Conservation (phyloP, 1,140 invertebrate species). For the Eubasilissa regina region DNA sequence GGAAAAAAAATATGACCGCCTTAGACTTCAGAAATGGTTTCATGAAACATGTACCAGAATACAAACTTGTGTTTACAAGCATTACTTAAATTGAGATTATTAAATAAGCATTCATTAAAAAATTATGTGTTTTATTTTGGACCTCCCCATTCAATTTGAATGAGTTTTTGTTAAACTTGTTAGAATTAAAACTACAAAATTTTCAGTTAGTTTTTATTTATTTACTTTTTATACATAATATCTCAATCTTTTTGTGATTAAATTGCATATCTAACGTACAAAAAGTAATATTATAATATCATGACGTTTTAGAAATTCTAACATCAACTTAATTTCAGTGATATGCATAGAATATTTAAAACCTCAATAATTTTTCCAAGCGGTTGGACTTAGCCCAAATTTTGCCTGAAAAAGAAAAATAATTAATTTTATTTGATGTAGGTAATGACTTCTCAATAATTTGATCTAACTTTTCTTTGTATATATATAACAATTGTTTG, state of each 20-base stretch:
- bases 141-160: not conserved
- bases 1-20: conserved; percentile 76
- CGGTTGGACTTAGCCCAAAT: conserved; percentile 39
- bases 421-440: conserved; percentile 15
- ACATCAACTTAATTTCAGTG: not conserved
- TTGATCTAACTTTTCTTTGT: not conserved
- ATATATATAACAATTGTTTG: not conserved
- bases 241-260: conserved; percentile 13
- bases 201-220: conserved; percentile 12
- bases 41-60: conserved; percentile 70
- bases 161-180: not conserved
- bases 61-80: conserved; percentile 49
- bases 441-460: not conserved
- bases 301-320: conserved; percentile 25
- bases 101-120: not conserved
- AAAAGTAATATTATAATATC: conserved; percentile 15
- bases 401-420: conserved; percentile 47
- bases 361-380: conserved; percentile 12
- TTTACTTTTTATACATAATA: conserved; percentile 27
- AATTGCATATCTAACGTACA: not conserved
- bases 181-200: not conserved
- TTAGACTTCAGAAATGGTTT: conserved; percentile 81
- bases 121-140: too few species aligned
- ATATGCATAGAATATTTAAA: conserved; percentile 18
- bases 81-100: conserved; percentile 2